These are phyloP conservation scores for Lycaon pictus DNA, from an alignment of 2,113 vertebrate species.

Conservation along the genomic window DNA sequence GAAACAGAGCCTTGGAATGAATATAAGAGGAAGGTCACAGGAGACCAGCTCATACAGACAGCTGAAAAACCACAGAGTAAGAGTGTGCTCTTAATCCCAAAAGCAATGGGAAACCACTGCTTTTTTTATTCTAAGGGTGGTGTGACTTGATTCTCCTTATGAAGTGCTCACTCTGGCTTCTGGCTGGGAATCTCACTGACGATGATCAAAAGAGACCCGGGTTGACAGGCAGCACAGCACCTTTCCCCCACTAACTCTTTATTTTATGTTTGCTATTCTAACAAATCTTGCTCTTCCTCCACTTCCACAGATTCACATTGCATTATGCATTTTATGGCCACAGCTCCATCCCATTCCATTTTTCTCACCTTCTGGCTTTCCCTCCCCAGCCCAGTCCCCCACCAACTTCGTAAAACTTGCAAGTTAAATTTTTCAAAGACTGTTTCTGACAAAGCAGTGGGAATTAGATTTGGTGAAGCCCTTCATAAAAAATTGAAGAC, in stretches of 20 bases:
- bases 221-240: neutral
- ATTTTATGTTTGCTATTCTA: neutral
- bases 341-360: constrained; percentile 6
- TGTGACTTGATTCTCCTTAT: neutral
- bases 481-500: constrained; percentile 89
- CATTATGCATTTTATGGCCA: neutral
- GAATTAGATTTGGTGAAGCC: constrained; percentile 86
- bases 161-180: neutral
- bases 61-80: neutral
- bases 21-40: neutral
- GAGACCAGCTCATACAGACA: neutral
- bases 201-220: neutral
- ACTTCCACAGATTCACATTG: neutral
- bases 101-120: neutral
- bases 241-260: neutral
- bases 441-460: constrained; percentile 83
- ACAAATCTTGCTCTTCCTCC: neutral
- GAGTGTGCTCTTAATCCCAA: neutral
- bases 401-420: constrained; percentile 74
- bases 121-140: neutral
- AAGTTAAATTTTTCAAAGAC: constrained; percentile 85
- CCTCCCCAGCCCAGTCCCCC: neutral
- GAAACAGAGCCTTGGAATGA: neutral
- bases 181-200: neutral
- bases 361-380: constrained; percentile 58